phyloP scores from a whole-genome alignment of 1,140 invertebrate species.

The Sminthurides bifidus region DNA sequence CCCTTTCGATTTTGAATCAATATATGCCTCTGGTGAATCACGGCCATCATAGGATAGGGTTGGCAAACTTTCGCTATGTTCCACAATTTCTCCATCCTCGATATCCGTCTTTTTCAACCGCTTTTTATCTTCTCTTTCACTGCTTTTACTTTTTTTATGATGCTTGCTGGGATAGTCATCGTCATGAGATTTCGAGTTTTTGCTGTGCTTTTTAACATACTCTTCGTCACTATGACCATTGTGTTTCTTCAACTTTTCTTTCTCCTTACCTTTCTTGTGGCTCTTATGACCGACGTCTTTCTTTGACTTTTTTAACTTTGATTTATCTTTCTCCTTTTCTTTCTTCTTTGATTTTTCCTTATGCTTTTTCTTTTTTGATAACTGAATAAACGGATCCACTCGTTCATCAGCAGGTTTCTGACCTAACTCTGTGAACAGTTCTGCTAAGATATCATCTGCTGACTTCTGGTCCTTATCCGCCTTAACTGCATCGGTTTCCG shows the following conservation, averaged over 20 bases:
- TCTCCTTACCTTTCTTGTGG: constrained; percentile 2
- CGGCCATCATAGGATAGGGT: constrained; percentile 30
- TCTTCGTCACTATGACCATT: background rate
- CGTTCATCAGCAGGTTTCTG: background rate
- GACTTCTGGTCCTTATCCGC: constrained; percentile 5
- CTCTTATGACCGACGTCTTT: background rate
- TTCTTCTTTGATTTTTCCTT: constrained; percentile 19
- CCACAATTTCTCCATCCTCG: constrained; percentile 31
- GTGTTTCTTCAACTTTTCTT: too few relatives aligned
- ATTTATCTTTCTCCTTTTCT: background rate
- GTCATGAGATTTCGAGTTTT: background rate
- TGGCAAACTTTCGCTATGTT: constrained; percentile 23
- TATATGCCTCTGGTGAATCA: background rate
- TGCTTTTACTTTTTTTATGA: constrained; percentile 9
- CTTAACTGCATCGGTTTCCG: too few relatives aligned
- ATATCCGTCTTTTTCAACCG: constrained; percentile 21
- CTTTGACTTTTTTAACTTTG: background rate
- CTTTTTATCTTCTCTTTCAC: background rate
- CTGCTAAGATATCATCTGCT: constrained; percentile 26
- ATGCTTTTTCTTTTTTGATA: constrained; percentile 5
- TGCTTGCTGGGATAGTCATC: background rate
- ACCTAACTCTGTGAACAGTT: constrained; percentile 24
- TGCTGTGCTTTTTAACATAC: background rate
- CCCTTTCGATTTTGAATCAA: background rate
- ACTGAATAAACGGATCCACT: constrained; percentile 1